These are phyloP conservation scores for Monomorium pharaonis DNA, from an alignment of 1,140 invertebrate species.

Conservation along the genomic window DNA sequence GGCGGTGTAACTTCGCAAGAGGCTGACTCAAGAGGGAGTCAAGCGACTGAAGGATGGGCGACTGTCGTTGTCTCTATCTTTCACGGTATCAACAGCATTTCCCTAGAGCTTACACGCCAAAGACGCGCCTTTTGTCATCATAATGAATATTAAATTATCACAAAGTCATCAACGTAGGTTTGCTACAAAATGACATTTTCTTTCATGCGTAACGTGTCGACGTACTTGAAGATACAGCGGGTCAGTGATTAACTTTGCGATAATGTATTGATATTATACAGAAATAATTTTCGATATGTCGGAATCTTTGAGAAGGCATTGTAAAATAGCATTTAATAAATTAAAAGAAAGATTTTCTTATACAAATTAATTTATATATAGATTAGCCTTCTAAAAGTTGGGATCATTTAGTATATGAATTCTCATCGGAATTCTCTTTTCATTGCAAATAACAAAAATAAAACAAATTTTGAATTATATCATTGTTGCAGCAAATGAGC, in stretches of 20 bases:
- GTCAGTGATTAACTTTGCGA: not conserved
- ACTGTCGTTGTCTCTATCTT: conserved; percentile 13
- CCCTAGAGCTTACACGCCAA: not conserved
- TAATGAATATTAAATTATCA: conserved; percentile 65
- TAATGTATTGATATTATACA: not conserved
- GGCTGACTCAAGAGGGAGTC: conserved; percentile 38
- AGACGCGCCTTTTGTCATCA: not conserved
- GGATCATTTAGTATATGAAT: not conserved
- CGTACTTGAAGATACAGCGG: not conserved
- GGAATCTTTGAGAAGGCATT: not conserved
- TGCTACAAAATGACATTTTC: conserved; percentile 7
- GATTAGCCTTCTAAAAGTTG: not conserved
- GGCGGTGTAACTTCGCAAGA: conserved; percentile 59
- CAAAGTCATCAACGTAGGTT: conserved; percentile 54
- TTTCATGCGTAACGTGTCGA: not conserved
- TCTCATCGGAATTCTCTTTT: too few relatives aligned
- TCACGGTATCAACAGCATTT: not conserved
- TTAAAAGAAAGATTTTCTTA: not conserved
- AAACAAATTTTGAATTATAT: too few relatives aligned
- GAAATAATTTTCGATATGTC: not conserved
- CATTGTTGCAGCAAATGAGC: too few relatives aligned
- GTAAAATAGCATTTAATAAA: not conserved
- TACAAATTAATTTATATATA: not conserved
- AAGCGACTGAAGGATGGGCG: not conserved
- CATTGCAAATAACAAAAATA: too few relatives aligned